Evolutionary conservation across 35 echinoderm and acorn worm genomes (phyloP).

Genomic region (Stichopus chloronotus): DNA sequence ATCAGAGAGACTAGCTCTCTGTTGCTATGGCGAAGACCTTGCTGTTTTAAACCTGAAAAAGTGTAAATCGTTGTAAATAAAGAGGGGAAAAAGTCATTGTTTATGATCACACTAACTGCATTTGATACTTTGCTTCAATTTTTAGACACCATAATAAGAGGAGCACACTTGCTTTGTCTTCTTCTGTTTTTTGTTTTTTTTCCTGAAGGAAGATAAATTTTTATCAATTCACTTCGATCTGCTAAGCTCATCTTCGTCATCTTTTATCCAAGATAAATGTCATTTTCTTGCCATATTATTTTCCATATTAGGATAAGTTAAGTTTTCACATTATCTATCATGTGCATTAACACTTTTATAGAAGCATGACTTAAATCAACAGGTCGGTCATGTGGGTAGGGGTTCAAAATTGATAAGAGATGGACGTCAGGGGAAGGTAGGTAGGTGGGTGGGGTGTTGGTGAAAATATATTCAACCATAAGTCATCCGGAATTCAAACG

Average conservation of each 20-base stretch:
- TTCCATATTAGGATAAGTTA: too few species aligned
- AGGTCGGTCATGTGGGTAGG: too few species aligned
- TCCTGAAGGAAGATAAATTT: neutral
- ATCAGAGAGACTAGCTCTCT: neutral
- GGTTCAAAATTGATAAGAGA: too few species aligned
- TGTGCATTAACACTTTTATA: too few species aligned
- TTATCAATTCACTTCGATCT: neutral
- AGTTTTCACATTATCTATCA: too few species aligned
- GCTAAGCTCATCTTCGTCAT: neutral
- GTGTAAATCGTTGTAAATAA: conserved; percentile 14
- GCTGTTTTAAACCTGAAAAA: neutral
- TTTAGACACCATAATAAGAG: neutral
- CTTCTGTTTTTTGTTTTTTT: neutral
- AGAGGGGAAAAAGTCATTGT: neutral
- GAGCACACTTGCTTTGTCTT: neutral
- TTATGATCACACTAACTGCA: conserved; percentile 2
- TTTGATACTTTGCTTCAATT: neutral
- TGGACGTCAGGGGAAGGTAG: neutral
- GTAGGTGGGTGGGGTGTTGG: neutral
- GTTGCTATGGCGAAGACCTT: conserved; percentile 15
- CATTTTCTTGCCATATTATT: conserved; percentile 19
- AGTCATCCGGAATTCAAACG: too few species aligned
- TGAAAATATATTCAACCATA: neutral
- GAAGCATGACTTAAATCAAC: too few species aligned
- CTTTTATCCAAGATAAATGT: neutral